These are phyloP conservation scores for Pyrrhura leucotis DNA, from an alignment of 2,797 vertebrate genomes.

Conservation along the genomic window DNA sequence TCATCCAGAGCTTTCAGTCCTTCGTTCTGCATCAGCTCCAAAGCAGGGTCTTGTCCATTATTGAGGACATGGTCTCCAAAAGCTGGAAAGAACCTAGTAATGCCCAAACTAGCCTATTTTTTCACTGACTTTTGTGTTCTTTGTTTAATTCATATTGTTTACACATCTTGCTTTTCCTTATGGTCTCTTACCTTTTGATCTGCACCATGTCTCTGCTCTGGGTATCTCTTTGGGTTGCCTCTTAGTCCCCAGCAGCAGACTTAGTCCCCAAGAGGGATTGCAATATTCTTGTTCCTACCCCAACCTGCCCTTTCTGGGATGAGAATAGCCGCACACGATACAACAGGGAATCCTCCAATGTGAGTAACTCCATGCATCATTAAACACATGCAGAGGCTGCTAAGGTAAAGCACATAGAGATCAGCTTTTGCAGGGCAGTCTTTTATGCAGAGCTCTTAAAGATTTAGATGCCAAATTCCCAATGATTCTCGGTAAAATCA, in stretches of 20 bases:
- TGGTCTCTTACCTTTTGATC: not conserved
- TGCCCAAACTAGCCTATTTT: not conserved
- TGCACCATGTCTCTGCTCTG: not conserved
- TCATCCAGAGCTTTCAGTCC: not conserved
- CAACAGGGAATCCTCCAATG: not conserved
- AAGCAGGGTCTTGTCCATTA: not conserved
- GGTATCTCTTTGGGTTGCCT: not conserved
- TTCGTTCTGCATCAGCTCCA: not conserved
- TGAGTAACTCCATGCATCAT: not conserved
- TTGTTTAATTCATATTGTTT: not conserved
- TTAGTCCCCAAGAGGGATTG: not conserved
- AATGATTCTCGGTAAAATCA: not conserved
- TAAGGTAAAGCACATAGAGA: not conserved
- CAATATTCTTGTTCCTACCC: not conserved
- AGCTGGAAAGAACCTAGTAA: not conserved
- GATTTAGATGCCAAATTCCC: not conserved
- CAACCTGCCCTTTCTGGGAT: not conserved
- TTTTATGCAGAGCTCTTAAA: not conserved
- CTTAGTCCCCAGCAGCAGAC: not conserved
- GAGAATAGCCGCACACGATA: fast-evolving
- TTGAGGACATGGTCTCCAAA: not conserved
- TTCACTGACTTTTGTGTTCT: not conserved
- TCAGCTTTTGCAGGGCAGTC: not conserved
- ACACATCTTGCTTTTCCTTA: not conserved
- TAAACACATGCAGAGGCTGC: not conserved